phyloP scores from a whole-genome alignment of 2,797 vertebrate species.

The Chaetophractus vellerosus region DNA sequence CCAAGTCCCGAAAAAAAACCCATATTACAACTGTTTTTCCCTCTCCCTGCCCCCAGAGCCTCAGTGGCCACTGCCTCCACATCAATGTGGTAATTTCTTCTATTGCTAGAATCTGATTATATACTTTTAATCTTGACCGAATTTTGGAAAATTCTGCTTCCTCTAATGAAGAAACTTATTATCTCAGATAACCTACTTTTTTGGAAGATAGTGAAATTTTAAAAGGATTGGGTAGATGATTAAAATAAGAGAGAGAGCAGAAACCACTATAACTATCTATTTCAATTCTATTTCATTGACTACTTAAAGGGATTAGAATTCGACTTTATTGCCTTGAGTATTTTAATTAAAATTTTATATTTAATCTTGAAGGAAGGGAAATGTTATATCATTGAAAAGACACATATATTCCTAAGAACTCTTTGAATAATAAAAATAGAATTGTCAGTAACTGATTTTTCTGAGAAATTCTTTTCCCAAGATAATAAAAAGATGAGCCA shows the following conservation, averaged over 20 bases:
- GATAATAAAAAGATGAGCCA: slow-evolving; percentile 34
- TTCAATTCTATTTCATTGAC: slow-evolving; percentile 61
- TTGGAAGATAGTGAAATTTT: slow-evolving; percentile 58
- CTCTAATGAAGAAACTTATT: slow-evolving; percentile 37
- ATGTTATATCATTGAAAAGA: slow-evolving; percentile 44
- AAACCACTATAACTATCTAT: not conserved
- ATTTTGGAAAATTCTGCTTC: slow-evolving; percentile 38
- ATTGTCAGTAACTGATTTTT: slow-evolving; percentile 39
- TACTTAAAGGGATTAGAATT: slow-evolving; percentile 67
- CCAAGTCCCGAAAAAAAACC: no score
- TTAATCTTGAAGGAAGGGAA: slow-evolving; percentile 62
- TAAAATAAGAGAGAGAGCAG: not conserved
- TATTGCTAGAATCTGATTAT: not conserved
- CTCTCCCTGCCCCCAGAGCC: no score
- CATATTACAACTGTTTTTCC: no score
- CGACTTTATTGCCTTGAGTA: slow-evolving; percentile 61
- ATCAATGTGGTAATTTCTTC: no score
- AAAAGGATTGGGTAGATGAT: slow-evolving; percentile 11
- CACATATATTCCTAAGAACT: slow-evolving; percentile 12
- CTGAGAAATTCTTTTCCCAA: slow-evolving; percentile 65
- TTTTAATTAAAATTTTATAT: slow-evolving; percentile 79
- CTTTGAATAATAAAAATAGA: slow-evolving; percentile 4
- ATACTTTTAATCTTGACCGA: slow-evolving; percentile 63
- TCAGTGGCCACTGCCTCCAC: no score
- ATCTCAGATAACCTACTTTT: slow-evolving; percentile 63